Percentiles rank a stretch among this genome's conserved stretches.
Conservation (phyloP, 2,797 vertebrate genomes). For the Esox masquinongy region DNA sequence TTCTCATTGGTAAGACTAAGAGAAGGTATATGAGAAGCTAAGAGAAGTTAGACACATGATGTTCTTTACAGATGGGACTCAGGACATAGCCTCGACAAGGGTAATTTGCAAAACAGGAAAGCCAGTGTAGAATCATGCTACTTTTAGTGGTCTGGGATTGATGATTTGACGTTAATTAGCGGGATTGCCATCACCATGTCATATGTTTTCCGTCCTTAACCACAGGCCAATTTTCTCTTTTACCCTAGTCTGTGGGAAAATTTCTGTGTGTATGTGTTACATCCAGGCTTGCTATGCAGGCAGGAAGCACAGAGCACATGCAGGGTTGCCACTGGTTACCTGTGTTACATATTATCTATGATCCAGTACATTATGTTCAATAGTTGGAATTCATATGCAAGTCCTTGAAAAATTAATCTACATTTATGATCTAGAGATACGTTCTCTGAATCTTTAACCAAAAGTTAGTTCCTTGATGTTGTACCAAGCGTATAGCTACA, state of each 20-base stretch:
- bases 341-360: too few relatives aligned
- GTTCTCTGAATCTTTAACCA: constrained; percentile 4
- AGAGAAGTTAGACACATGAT: constrained; percentile 45
- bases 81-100: constrained; percentile 47
- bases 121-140: constrained; percentile 65
- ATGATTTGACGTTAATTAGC: constrained; percentile 74
- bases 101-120: constrained; percentile 72
- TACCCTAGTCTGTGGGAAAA: constrained; percentile 51
- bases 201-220: constrained; percentile 68
- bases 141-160: constrained; percentile 66
- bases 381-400: too few relatives aligned
- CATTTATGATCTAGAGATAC: constrained; percentile 34
- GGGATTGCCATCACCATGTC: constrained; percentile 65
- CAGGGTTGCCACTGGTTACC: too few relatives aligned
- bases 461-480: not conserved
- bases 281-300: not conserved
- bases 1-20: constrained; percentile 44
- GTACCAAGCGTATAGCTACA: not conserved
- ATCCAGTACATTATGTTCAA: too few relatives aligned
- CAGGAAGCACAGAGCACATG: not conserved
- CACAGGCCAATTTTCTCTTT: constrained; percentile 55
- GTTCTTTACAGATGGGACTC: constrained; percentile 64
- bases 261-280: constrained; percentile 14
- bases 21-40: not conserved
- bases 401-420: too few relatives aligned